phyloP scores from a whole-genome alignment of 2,888 invertebrate genomes.

The Meteorus cinctellus region DNA sequence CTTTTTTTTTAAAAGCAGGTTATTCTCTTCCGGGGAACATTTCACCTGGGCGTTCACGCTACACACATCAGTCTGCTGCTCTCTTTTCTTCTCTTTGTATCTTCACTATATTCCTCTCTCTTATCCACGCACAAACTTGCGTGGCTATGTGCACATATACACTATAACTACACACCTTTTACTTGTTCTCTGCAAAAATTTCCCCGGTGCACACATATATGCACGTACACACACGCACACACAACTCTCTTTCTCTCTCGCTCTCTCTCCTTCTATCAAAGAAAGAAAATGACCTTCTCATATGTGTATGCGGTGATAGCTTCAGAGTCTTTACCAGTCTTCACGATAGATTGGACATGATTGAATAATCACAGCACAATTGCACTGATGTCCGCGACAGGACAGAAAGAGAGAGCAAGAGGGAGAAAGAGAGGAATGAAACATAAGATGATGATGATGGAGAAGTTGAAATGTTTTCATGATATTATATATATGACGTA shows the following conservation, averaged over 20 bases:
- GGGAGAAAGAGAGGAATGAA: background rate
- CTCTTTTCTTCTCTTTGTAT: background rate
- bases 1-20: conserved; percentile 11
- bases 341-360: conserved; percentile 61
- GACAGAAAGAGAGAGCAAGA: no score
- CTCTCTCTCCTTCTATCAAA: conserved; percentile 24
- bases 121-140: background rate
- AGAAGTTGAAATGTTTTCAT: background rate
- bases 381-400: conserved; percentile 43
- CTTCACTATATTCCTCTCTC: background rate
- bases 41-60: conserved; percentile 43
- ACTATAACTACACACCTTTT: background rate
- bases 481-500: background rate
- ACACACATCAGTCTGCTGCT: conserved; percentile 24
- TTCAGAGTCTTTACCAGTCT: conserved; percentile 49
- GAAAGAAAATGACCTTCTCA: conserved; percentile 53
- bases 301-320: conserved; percentile 27
- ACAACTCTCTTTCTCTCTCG: no score
- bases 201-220: conserved; percentile 4
- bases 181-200: conserved; percentile 9
- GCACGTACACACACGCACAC: conserved; percentile 3
- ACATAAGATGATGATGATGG: background rate
- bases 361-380: conserved; percentile 60
- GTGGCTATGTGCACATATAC: background rate
- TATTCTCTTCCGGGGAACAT: conserved; percentile 16